Percentiles rank a stretch among this genome's conserved stretches.
Conservation (phyloP, 1,140 invertebrate genomes). For the Acromyrmex heyeri region DNA sequence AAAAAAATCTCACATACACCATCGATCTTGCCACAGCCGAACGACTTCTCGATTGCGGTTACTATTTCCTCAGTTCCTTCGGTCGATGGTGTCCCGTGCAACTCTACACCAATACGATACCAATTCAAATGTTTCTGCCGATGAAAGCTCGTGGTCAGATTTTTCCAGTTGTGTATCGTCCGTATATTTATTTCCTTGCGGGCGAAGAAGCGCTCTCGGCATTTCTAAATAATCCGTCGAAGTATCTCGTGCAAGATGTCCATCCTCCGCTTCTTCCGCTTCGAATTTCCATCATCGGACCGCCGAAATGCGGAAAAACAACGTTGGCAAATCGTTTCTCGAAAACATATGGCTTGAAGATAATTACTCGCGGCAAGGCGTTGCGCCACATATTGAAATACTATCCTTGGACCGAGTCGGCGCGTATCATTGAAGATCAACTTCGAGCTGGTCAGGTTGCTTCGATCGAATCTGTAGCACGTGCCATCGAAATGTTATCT, state of each 20-base stretch:
- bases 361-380: constrained; percentile 86
- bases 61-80: constrained; percentile 88
- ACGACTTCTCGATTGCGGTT: constrained; percentile 86
- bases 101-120: constrained; percentile 84
- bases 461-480: constrained; percentile 78
- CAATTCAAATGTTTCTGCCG: constrained; percentile 86
- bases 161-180: constrained; percentile 87
- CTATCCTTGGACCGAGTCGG: constrained; percentile 85
- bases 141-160: constrained; percentile 82
- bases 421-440: constrained; percentile 78
- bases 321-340: constrained; percentile 88
- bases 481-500: constrained; percentile 85
- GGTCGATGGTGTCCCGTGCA: constrained; percentile 88
- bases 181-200: constrained; percentile 88
- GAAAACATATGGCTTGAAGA: constrained; percentile 85
- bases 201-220: constrained; percentile 84
- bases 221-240: constrained; percentile 87
- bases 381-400: constrained; percentile 85
- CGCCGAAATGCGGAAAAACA: constrained; percentile 94
- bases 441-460: constrained; percentile 83
- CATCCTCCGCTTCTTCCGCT: constrained; percentile 87
- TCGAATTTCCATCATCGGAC: constrained; percentile 93
- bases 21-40: constrained; percentile 87
- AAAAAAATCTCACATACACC: constrained; percentile 82
- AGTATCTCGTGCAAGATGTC: constrained; percentile 85